A percentile compares a stretch with the other conserved stretches of the same genome.
Conservation (phyloP, 2,797 vertebrate species). For the Schizopygopsis pylzovi region DNA sequence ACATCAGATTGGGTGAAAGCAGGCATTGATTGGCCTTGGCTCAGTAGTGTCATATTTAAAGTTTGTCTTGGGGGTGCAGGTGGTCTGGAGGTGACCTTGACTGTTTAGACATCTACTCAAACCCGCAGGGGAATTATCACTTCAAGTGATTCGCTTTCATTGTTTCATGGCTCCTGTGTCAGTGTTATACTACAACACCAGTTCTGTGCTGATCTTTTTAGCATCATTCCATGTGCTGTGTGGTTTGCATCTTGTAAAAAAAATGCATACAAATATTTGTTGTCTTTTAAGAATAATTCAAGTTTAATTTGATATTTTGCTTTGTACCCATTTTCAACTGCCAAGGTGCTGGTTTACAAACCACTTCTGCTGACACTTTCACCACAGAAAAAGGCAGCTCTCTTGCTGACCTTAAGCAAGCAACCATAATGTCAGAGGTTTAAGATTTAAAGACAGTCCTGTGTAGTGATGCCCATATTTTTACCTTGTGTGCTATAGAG, state of each 20-base stretch:
- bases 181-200: neutral
- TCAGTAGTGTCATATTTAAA: constrained; percentile 4
- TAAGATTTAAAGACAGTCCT: neutral
- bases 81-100: neutral
- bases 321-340: neutral
- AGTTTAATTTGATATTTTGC: neutral
- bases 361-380: neutral
- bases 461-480: neutral
- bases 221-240: neutral
- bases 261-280: neutral
- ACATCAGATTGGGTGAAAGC: neutral
- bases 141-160: neutral
- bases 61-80: constrained; percentile 4
- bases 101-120: neutral
- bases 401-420: neutral
- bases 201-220: neutral
- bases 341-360: neutral
- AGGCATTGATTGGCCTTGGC: neutral
- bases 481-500: neutral
- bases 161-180: neutral
- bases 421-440: neutral
- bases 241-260: neutral
- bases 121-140: neutral
- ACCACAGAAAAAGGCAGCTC: neutral
- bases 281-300: neutral